Evolutionary conservation across 2,888 invertebrate species (phyloP).

Genomic region (Notodonta dromedarius): DNA sequence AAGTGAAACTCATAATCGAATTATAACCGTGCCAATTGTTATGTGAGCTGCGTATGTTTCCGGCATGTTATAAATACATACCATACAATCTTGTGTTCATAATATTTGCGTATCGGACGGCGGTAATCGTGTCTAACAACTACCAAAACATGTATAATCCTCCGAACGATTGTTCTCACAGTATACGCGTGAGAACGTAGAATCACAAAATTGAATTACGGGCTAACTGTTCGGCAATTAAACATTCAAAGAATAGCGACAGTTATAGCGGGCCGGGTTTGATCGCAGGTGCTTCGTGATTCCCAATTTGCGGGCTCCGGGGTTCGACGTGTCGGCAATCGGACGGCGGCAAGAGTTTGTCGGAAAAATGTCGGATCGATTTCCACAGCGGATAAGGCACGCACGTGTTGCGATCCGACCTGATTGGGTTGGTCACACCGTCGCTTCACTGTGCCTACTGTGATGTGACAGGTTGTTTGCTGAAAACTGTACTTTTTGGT

Average conservation of each 20-base stretch:
- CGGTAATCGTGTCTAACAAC: slow-evolving; percentile 58
- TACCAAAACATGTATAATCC: slow-evolving; percentile 63
- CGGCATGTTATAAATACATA: slow-evolving; percentile 50
- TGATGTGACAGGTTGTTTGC: slow-evolving; percentile 53
- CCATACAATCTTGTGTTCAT: slow-evolving; percentile 43
- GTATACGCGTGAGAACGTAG: slow-evolving; percentile 73
- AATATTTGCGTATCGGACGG: slow-evolving; percentile 69
- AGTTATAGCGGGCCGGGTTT: slow-evolving; percentile 63
- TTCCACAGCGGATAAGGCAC: slow-evolving; percentile 80
- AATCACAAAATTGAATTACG: slow-evolving; percentile 67
- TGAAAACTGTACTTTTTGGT: slow-evolving; percentile 34
- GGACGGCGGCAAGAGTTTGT: slow-evolving; percentile 71
- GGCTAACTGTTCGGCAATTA: slow-evolving; percentile 77
- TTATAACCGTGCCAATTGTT: slow-evolving; percentile 41
- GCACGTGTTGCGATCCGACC: slow-evolving; percentile 69
- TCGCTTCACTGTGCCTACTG: slow-evolving; percentile 49
- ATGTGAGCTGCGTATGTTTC: slow-evolving; percentile 39
- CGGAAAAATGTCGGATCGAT: slow-evolving; percentile 75
- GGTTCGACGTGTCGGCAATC: slow-evolving; percentile 68
- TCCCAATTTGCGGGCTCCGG: slow-evolving; percentile 67
- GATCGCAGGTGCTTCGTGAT: slow-evolving; percentile 76
- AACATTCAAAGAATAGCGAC: slow-evolving; percentile 69
- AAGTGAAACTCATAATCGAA: slow-evolving; percentile 42
- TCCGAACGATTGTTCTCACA: slow-evolving; percentile 71
- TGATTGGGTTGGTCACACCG: slow-evolving; percentile 63